phyloP scores from a whole-genome alignment of 2,113 vertebrate species.

The Poeciliopsis turrubarensis region DNA sequence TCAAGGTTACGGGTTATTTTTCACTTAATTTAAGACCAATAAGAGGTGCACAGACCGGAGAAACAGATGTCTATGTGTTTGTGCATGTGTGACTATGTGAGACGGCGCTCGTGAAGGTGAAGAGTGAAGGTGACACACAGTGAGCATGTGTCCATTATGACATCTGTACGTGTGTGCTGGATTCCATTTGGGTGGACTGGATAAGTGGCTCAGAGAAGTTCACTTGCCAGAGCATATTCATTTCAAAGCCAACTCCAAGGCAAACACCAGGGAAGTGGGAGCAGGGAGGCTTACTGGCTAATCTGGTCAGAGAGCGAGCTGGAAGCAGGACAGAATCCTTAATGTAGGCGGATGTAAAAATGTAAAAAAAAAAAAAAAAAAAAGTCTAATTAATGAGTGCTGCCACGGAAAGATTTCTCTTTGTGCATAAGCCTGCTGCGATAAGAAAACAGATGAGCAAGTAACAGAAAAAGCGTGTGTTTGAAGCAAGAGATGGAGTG shows the following conservation, averaged over 20 bases:
- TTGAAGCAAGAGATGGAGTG: conserved; percentile 26
- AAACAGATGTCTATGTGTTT: neutral
- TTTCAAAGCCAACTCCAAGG: conserved; percentile 78
- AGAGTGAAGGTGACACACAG: conserved; percentile 35
- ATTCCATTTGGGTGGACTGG: conserved; percentile 66
- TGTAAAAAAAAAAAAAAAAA: conserved; percentile 20
- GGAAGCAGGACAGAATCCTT: conserved; percentile 71
- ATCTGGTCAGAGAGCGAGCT: conserved; percentile 77
- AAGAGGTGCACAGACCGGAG: conserved; percentile 1
- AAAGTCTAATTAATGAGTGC: conserved; percentile 64
- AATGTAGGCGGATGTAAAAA: conserved; percentile 56
- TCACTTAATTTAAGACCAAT: conserved; percentile 12
- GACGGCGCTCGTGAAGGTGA: conserved; percentile 24
- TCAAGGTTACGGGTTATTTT: conserved; percentile 12
- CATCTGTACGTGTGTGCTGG: conserved; percentile 49
- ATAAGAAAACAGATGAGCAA: conserved; percentile 9
- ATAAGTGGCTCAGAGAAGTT: conserved; percentile 74
- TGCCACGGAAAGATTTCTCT: conserved; percentile 46
- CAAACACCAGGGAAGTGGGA: conserved; percentile 73
- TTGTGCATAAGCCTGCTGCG: conserved; percentile 7
- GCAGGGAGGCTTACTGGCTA: conserved; percentile 76
- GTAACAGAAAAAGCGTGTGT: conserved; percentile 7
- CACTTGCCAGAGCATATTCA: conserved; percentile 76
- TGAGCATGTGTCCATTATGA: conserved; percentile 35
- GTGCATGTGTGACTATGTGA: conserved; percentile 6